Evolutionary conservation across 2,888 invertebrate species (phyloP), one percentile per base, ranked within the genome.

Genomic region (Teleogryllus oceanicus): DNA sequence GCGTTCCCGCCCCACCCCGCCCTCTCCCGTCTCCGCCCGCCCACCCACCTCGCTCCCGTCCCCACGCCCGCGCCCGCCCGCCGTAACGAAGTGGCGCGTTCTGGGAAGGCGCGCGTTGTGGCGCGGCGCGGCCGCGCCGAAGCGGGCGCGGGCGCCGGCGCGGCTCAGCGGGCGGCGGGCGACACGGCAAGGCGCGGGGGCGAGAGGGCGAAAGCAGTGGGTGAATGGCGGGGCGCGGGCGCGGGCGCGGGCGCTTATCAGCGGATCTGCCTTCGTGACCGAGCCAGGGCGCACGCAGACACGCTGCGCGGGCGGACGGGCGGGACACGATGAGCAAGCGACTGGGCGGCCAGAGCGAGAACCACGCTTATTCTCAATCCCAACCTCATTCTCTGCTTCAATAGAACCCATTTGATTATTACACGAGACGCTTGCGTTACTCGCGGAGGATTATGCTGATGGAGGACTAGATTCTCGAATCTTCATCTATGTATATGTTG

Each of bases 221-320:
- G 37, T 37, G 62, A 16, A 62, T 62, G 13, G 62, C 62, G 62
- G 16, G 62, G 11, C 8, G 62, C 16, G 62, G 62, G 37, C 3
- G 5, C 3, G 5, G 37, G 37, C 37, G 37, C 5, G 37, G 37
- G 37, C 62, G 62, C 62, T 3, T 62, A 62, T 62, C 62, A 13
- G 62, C 16, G 62, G 62, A 62, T 62, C 62, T 18, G 62, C 62
- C 62, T 62, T 62, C 62, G 62, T 62, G 62, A 62, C 62, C 62
- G 62, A 18, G 13, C 62, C 2, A 62, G 62, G 62, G 62, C 62
- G 13, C 62, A 12, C 62, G 62, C 62, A 62, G 62, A 3, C 62
- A 16, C 0, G 62, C 62, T 5, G 62, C 62, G 62, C 62, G 62
- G 62, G 62, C 16, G 13, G 37, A 37, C 37, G 37, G 5, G 37